Base-by-base conservation (phyloP, 2,797 vertebrate species). In the Ctenopoma multispine region DNA sequence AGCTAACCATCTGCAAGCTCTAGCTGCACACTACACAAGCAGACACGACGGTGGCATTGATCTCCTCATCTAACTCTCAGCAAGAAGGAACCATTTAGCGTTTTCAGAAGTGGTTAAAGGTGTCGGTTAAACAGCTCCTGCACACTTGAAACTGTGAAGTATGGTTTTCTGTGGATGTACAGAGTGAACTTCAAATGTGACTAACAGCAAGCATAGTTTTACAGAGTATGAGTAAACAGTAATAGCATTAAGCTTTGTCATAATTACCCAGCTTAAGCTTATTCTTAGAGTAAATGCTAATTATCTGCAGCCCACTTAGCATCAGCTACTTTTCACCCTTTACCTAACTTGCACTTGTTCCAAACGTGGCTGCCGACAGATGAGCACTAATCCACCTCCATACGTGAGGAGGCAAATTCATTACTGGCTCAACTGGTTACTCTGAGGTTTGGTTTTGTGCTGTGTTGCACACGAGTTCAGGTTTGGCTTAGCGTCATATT, bases 401-500 rank as follows among this genome's bases (percentile, higher is more conserved):
- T 69, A 57, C 11, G 1, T 0, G 21, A 46, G 69, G 50, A 21
- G 54, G 27, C 38, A n/a, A n/a, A n/a, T n/a, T n/a, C n/a, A n/a
- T n/a, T n/a, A 27, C 67, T 43, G 65, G 41, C 60, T 61, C 46
- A 59, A 50, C 61, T 72, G 34, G 41, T 11, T 15, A 38, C 47
- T 0, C 56, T 0, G 29, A 56, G 56, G 40, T 21, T 66, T 21
- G 7, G 58, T 44, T 69, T 17, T 40, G 23, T 23, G 24, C 50
- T 29, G 14, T 6, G 48, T 56, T 6, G 64, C 59, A 50, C 56
- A 50, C 0, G 41, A 71, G 66, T 54, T 8, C 24, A 73, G 68
- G 63, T 74, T 80, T 81, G 62, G 49, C 56, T 78, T 27, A 24
- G 51, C 56, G 89, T 77, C 80, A 85, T 84, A 78, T 89, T 87